A percentile compares a stretch with the other conserved stretches of the same genome.
Conservation (phyloP, 1,140 invertebrate genomes). For the Leptinotarsa undecemlineata region DNA sequence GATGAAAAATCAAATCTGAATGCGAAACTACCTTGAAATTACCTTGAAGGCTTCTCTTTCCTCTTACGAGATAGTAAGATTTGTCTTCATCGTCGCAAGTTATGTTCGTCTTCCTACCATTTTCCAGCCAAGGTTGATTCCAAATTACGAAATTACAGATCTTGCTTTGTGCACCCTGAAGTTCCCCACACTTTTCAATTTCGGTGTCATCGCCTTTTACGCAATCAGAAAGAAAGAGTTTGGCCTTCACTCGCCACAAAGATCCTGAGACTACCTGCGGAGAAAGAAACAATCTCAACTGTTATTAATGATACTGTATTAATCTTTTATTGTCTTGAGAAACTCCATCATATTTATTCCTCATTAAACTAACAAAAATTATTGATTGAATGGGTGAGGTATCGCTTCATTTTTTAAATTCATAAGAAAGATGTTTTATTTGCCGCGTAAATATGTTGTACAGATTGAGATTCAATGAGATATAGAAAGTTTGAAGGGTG, state of each 20-base stretch:
- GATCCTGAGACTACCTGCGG: conserved; percentile 50
- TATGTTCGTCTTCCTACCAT: conserved; percentile 58
- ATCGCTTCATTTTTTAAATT: too few relatives aligned
- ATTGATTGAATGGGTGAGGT: too few relatives aligned
- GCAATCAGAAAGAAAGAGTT: conserved; percentile 48
- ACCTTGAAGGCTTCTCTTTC: conserved; percentile 27
- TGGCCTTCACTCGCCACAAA: conserved; percentile 56
- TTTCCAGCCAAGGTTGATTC: conserved; percentile 65
- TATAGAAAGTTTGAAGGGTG: too few relatives aligned
- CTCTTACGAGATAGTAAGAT: conserved; percentile 26
- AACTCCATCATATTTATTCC: too few relatives aligned
- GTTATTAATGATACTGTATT: too few relatives aligned
- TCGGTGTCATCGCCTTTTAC: conserved; percentile 21
- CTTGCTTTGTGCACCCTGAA: conserved; percentile 48
- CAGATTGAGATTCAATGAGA: too few relatives aligned
- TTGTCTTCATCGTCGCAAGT: conserved; percentile 55
- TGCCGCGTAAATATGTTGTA: too few relatives aligned
- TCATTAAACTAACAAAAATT: too few relatives aligned
- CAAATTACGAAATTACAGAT: conserved; percentile 55
- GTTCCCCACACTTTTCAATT: conserved; percentile 24
- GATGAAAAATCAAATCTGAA: background rate
- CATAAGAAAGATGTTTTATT: too few relatives aligned
- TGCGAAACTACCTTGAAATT: background rate
- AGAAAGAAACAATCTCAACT: too few relatives aligned
- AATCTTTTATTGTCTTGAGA: too few relatives aligned